phyloP scores from a whole-genome alignment of 2,113 vertebrate species.

The Lynx canadensis region DNA sequence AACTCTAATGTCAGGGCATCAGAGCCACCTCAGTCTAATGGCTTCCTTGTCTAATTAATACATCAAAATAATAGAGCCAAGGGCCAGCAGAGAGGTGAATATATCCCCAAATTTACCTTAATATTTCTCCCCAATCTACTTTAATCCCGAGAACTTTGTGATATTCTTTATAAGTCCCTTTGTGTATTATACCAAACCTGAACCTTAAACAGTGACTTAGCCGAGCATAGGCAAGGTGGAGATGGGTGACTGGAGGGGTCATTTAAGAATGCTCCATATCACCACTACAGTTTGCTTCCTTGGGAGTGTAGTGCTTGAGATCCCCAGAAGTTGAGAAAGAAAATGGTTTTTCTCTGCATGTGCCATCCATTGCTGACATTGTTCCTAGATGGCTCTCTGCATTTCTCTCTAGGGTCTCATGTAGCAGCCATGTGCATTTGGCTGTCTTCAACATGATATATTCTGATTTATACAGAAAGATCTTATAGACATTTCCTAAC shows the following conservation, averaged over 20 bases:
- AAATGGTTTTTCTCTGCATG: background rate
- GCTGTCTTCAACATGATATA: background rate
- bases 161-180: background rate
- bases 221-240: background rate
- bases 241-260: background rate
- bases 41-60: background rate
- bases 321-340: background rate
- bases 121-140: background rate
- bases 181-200: background rate
- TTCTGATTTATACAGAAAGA: background rate
- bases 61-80: background rate
- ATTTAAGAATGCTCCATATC: background rate
- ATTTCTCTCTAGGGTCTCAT: background rate
- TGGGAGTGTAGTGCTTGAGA: background rate
- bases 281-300: background rate
- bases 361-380: background rate
- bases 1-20: background rate
- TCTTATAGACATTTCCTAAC: background rate
- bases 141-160: conserved; percentile 12
- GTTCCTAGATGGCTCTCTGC: background rate
- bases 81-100: background rate
- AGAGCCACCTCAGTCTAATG: background rate
- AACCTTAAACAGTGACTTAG: background rate
- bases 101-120: background rate
- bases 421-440: background rate